phyloP scores from a whole-genome alignment of 2,888 invertebrate species.

The Myopa tessellatipennis region DNA sequence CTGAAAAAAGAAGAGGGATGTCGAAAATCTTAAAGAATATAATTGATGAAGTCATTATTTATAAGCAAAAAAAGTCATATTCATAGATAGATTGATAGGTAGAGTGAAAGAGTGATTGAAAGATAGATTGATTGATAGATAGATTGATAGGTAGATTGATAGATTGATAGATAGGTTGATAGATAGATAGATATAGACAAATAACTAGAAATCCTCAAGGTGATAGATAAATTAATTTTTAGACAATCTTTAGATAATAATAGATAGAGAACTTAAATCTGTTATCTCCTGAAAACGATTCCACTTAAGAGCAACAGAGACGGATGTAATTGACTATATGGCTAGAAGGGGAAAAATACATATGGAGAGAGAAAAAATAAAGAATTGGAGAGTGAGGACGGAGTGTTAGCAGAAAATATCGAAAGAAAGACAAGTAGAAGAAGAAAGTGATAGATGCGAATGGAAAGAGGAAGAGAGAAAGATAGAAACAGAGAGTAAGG shows the following conservation, averaged over 20 bases:
- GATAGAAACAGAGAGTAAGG: constrained; percentile 19
- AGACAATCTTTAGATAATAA: neutral
- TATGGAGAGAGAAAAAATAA: neutral
- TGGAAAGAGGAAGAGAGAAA: constrained; percentile 5
- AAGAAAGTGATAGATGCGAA: neutral
- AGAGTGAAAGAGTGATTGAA: constrained; percentile 1
- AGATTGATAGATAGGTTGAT: neutral
- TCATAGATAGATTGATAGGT: neutral
- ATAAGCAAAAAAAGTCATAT: no score
- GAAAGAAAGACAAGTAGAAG: neutral
- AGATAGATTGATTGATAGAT: no score
- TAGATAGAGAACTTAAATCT: neutral
- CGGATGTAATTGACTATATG: neutral
- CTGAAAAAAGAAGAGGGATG: neutral
- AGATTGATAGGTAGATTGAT: neutral
- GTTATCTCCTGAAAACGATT: neutral
- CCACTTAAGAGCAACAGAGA: neutral
- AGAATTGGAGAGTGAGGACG: neutral
- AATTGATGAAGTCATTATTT: no score
- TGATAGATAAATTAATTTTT: neutral
- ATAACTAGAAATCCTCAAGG: no score
- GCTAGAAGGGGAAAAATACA: neutral
- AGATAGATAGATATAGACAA: neutral
- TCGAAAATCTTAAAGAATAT: no score
- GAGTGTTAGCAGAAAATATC: neutral